These are phyloP conservation scores for Corvus cornix DNA, from an alignment of 2,113 vertebrate species.

Conservation along the genomic window DNA sequence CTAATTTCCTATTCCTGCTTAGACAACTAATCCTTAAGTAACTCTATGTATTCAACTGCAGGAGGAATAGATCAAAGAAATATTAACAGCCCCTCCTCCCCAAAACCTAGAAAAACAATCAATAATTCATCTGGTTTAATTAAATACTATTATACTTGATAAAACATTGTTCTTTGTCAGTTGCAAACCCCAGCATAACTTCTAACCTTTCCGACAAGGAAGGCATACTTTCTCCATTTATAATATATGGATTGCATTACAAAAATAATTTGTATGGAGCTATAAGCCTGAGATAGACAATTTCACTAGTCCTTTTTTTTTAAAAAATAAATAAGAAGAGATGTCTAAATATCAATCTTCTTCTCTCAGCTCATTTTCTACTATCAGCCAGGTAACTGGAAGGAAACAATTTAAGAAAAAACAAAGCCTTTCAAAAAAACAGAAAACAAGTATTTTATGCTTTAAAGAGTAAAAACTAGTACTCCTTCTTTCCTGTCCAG, in stretches of 20 bases:
- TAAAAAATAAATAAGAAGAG: background rate
- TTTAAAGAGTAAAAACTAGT: background rate
- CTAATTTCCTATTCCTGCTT: background rate
- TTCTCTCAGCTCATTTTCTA: background rate
- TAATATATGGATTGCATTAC: background rate
- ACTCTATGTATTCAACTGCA: background rate
- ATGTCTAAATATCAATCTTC: background rate
- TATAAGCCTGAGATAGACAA: background rate
- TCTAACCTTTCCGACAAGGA: background rate
- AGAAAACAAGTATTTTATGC: background rate
- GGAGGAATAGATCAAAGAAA: background rate
- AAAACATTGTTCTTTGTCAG: background rate
- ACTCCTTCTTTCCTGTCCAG: background rate
- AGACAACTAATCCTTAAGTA: background rate
- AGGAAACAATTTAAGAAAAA: background rate
- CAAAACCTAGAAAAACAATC: background rate
- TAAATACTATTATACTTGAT: background rate
- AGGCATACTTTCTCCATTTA: background rate
- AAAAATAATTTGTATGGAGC: background rate
- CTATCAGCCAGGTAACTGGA: background rate
- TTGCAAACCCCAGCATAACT: background rate
- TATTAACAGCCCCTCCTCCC: fast-evolving
- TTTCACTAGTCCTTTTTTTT: background rate
- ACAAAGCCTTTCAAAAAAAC: background rate
- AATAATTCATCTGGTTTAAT: background rate